phyloP scores from a whole-genome alignment of 2,113 vertebrate genomes.

The Fulica atra region DNA sequence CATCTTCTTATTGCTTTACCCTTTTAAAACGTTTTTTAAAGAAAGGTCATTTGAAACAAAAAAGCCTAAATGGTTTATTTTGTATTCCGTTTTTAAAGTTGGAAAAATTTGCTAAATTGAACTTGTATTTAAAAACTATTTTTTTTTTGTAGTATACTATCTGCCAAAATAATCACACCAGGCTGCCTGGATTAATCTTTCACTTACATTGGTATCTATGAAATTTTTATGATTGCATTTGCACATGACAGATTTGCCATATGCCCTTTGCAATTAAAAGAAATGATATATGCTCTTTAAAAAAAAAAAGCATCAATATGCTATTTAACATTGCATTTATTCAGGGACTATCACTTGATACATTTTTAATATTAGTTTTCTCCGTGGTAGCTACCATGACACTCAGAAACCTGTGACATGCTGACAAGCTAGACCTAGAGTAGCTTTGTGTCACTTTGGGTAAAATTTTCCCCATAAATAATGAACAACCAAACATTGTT shows the following conservation, averaged over 20 bases:
- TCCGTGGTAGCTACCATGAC: not conserved
- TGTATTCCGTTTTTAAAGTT: not conserved
- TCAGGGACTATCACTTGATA: not conserved
- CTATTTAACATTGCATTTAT: not conserved
- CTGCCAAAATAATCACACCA: slow-evolving; percentile 11
- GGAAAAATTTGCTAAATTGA: slow-evolving; percentile 3
- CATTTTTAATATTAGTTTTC: not conserved
- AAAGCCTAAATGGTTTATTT: slow-evolving; percentile 20
- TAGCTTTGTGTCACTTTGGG: not conserved
- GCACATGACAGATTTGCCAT: not conserved
- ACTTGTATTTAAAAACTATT: not conserved
- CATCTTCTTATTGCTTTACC: slow-evolving; percentile 37
- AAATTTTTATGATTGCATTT: not conserved
- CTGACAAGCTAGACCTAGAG: not conserved
- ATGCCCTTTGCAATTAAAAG: not conserved
- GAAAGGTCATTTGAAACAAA: slow-evolving; percentile 39
- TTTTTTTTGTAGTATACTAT: not conserved
- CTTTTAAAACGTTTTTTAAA: not conserved
- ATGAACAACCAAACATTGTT: not conserved
- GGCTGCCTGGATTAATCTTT: not conserved
- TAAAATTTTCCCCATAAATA: slow-evolving; percentile 11
- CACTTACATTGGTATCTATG: not conserved
- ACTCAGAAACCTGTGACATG: not conserved
- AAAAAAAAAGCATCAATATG: not conserved
- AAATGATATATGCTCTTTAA: not conserved